Evolutionary conservation across 2,888 invertebrate species (phyloP).

Genomic region (Drosophila borealis): DNA sequence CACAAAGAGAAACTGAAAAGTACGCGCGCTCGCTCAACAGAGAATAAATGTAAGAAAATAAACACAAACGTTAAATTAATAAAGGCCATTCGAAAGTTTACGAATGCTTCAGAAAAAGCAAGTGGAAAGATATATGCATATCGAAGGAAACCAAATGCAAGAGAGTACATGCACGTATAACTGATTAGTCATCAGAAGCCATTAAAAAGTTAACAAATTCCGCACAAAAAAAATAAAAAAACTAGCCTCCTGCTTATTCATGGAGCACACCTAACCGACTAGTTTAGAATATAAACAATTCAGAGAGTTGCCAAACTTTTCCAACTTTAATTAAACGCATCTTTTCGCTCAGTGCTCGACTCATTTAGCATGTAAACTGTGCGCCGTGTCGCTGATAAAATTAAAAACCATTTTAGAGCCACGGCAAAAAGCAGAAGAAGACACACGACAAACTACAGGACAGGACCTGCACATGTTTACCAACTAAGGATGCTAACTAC

Average conservation of each 20-base stretch:
- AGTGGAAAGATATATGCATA: neutral
- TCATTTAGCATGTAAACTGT: slow-evolving; percentile 69
- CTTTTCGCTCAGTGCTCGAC: slow-evolving; percentile 59
- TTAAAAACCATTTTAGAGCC: slow-evolving; percentile 76
- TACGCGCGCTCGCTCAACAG: no score
- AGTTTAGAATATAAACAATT: slow-evolving; percentile 4
- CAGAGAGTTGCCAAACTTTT: slow-evolving; percentile 4
- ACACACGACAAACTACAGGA: slow-evolving; percentile 26
- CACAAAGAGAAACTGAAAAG: no score
- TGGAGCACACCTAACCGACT: neutral
- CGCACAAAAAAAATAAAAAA: neutral
- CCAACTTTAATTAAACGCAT: slow-evolving; percentile 17
- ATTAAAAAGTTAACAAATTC: slow-evolving; percentile 14
- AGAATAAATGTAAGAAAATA: no score
- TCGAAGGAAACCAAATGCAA: no score
- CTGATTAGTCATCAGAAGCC: slow-evolving; percentile 7
- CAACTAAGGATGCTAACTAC: slow-evolving; percentile 19
- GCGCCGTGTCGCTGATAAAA: slow-evolving; percentile 70
- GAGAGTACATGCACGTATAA: neutral
- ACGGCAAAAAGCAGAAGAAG: slow-evolving; percentile 49
- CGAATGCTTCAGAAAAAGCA: neutral
- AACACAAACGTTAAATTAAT: no score
- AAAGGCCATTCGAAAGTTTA: neutral
- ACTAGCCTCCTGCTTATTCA: neutral
- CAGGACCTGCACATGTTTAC: slow-evolving; percentile 36